These are phyloP conservation scores for Belgica antarctica DNA, from an alignment of 2,888 invertebrate species.

Conservation along the genomic window DNA sequence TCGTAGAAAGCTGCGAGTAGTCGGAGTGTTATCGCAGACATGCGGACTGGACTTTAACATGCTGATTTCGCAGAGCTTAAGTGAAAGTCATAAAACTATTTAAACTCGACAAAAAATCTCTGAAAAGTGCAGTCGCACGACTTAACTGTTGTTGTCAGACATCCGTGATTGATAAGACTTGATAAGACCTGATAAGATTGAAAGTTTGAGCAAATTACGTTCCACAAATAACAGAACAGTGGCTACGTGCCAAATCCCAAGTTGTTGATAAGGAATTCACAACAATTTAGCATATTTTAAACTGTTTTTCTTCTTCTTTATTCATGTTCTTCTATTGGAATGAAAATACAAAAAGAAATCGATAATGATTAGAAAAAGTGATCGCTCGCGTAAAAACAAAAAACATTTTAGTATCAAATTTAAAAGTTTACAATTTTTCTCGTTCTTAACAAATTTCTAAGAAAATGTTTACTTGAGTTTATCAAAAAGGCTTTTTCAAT, in stretches of 20 bases:
- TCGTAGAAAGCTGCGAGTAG: too few species aligned
- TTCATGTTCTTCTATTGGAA: conserved; percentile 33
- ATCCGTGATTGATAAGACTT: conserved; percentile 3
- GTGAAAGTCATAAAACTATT: neutral
- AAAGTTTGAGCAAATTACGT: too few species aligned
- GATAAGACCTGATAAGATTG: too few species aligned
- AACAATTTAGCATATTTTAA: neutral
- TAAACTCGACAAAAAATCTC: neutral
- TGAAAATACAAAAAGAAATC: conserved; percentile 42
- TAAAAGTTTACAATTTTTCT: conserved; percentile 8
- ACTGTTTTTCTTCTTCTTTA: conserved; percentile 13
- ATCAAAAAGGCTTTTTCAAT: conserved; percentile 18
- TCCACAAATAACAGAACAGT: too few species aligned
- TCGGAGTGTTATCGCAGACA: neutral
- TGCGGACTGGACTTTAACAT: neutral
- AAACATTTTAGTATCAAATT: conserved; percentile 25
- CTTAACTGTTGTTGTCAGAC: neutral
- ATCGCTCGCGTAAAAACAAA: conserved; percentile 37
- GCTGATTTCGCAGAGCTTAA: neutral
- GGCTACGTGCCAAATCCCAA: neutral
- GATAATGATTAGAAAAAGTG: conserved; percentile 24
- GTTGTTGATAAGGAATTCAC: neutral
- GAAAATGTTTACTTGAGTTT: conserved; percentile 13
- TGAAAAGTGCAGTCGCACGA: neutral
- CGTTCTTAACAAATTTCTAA: conserved; percentile 32